phyloP scores from a whole-genome alignment of 2,113 vertebrate species.

The Zosterops hypoxanthus region DNA sequence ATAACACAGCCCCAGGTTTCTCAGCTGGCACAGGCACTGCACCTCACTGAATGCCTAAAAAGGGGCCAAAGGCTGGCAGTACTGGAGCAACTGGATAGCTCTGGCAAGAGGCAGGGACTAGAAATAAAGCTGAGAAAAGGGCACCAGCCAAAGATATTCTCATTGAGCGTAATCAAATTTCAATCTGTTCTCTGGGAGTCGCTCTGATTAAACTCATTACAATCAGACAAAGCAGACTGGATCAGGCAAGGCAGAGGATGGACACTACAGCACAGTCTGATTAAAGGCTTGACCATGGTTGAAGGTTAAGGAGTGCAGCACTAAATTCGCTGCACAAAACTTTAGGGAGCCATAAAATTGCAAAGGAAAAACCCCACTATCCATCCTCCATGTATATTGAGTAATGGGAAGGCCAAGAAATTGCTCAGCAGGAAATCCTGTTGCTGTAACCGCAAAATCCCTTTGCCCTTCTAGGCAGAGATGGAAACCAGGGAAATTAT shows the following conservation, averaged over 20 bases:
- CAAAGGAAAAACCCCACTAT: not conserved
- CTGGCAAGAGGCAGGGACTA: not conserved
- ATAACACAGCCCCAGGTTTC: not conserved
- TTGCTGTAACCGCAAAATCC: not conserved
- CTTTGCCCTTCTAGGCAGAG: not conserved
- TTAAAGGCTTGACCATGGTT: not conserved
- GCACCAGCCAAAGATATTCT: not conserved
- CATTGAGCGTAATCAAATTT: not conserved
- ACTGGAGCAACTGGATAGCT: not conserved
- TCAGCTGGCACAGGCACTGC: not conserved
- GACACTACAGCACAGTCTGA: not conserved
- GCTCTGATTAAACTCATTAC: not conserved
- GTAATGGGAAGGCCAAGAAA: not conserved
- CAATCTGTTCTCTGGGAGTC: not conserved
- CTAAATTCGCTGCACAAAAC: not conserved
- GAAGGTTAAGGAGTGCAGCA: not conserved
- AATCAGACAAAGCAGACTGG: not conserved
- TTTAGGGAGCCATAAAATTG: not conserved
- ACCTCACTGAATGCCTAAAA: not conserved
- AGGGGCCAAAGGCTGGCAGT: not conserved
- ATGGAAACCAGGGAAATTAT: not conserved
- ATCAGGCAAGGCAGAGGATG: not conserved
- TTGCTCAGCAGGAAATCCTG: not conserved
- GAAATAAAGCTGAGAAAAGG: conserved; percentile 6
- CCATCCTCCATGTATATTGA: not conserved